phyloP scores from a whole-genome alignment of 2,797 vertebrate genomes.

The Pitangus sulphuratus region DNA sequence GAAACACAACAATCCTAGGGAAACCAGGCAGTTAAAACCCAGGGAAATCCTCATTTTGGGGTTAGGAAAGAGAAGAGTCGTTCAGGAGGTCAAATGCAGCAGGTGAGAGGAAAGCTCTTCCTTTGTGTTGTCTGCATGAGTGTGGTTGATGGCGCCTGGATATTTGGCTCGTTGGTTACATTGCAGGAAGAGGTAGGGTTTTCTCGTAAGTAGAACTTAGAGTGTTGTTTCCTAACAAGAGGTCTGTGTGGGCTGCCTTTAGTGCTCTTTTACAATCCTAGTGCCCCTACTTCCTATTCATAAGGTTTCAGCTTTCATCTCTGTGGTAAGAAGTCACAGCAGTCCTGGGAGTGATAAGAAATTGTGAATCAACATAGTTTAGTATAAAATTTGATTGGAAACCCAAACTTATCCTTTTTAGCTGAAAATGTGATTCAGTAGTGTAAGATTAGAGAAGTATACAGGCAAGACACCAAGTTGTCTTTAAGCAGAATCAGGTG shows the following conservation, averaged over 20 bases:
- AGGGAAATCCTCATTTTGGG: background rate
- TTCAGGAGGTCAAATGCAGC: background rate
- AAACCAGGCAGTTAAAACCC: background rate
- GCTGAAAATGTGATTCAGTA: background rate
- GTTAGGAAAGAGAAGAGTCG: background rate
- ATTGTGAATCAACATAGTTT: background rate
- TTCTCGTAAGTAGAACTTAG: too few relatives aligned
- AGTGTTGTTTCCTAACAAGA: background rate
- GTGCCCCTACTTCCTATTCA: fast-evolving
- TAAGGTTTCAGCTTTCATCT: background rate
- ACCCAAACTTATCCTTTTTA: background rate
- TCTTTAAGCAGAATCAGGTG: background rate
- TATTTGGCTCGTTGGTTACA: background rate
- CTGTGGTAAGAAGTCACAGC: background rate
- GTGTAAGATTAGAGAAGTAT: background rate
- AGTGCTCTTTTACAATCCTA: background rate
- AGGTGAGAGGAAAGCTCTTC: background rate
- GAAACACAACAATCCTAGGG: background rate
- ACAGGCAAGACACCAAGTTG: background rate
- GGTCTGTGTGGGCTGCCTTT: background rate
- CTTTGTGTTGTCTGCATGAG: background rate
- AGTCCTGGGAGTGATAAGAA: background rate
- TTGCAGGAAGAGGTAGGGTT: background rate
- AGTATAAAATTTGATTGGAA: background rate
- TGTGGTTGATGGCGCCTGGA: background rate